Base-by-base conservation (phyloP, 2,113 vertebrate genomes). In the Heliornis fulica region DNA sequence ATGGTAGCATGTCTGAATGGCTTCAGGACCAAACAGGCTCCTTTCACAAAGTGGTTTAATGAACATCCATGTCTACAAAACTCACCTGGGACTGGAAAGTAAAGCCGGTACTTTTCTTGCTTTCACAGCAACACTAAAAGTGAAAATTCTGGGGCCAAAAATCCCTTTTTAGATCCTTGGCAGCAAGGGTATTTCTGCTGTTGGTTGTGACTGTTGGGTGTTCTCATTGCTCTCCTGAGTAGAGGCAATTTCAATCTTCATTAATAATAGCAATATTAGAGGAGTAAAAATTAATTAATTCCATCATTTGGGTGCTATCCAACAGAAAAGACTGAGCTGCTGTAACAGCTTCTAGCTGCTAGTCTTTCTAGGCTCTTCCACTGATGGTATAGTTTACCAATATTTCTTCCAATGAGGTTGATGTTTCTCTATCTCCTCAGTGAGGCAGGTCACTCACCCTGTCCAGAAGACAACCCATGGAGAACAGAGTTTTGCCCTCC, bases 281-380 rank as follows among this genome's bases (percentile, higher is more conserved):
- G 51, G 83, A 94, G 45, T 57, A 66, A 92, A 86, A 95, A 69
- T 90, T 83, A 88, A 86, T 80, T 90, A 80, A 86, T 63, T 9
- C 26, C 71, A 54, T 90, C 22, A 53, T 74, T 86, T 83, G 36
- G 7, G 26, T 74, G 45, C 59, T 88, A 50, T 61, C 88, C 2
- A 10, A 45, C 63, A 85, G 77, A 41, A 34, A 86, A 90, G 54
- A 72, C 8, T 11, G 57, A 93, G 54, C 7, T 90, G 59, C 45
- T 74, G 13, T 88, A 45, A 45, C 45, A 74, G n/a, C 10, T 88
- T 68, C n/a, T 61, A 75, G 48, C 61, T 80, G 69, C n/a, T 66
- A 29, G 11, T 21, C 48, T 85, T 69, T 76, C 31, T 32, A 45
- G 50, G 34, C 41, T 83, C 25, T 71, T 61, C 54, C 57, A 45